Base-by-base conservation (phyloP, 2,888 invertebrate species). In the Agrochola litura region DNA sequence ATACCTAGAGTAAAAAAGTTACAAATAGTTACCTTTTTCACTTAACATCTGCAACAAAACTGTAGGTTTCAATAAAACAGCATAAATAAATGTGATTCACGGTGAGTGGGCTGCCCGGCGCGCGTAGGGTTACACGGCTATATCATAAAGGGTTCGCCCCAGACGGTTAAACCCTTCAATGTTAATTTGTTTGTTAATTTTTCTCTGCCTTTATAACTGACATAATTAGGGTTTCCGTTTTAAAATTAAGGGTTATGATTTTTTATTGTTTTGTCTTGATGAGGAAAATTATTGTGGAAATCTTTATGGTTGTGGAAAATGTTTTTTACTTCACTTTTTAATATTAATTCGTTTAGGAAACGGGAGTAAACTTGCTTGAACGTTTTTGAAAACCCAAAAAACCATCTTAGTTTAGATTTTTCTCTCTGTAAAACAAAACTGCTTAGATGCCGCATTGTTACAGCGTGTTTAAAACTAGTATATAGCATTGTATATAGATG, bases 111-210 rank as follows among this genome's bases (percentile, higher is more conserved):
- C 76, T 81, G 88, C 84, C 86, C 85, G 84, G 83, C 85, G 91
- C 90, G 87, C 84, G 88, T 86, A 87, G 91, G 91, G 94, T 94
- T 91, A 94, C 94, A 94, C 94, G 92, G 91, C 94, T 92, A 94
- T 95, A 94, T 94, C 93, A 93, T 95, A 94, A 96, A 95, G 92
- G 94, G 92, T 91, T 93, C 90, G 89, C 92, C 91, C 91, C 87
- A 84, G 88, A 85, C 89, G 92, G 91, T 93, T 94, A 92, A 93
- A 91, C 93, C 94, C 90, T 94, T 95, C 95, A 94, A 92, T 91
- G 93, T 92, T 95, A 95, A 95, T 96, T 96, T 94, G 93, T 92
- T 93, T 91, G 90, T 92, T 95, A 95, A 95, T 96, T 94, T 95
- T 94, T 95, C 95, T 92, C 88, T 73, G 75, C 85, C 83, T 86